Base-by-base conservation (phyloP, 2,797 vertebrate genomes). In the Sarcoramphus papa region DNA sequence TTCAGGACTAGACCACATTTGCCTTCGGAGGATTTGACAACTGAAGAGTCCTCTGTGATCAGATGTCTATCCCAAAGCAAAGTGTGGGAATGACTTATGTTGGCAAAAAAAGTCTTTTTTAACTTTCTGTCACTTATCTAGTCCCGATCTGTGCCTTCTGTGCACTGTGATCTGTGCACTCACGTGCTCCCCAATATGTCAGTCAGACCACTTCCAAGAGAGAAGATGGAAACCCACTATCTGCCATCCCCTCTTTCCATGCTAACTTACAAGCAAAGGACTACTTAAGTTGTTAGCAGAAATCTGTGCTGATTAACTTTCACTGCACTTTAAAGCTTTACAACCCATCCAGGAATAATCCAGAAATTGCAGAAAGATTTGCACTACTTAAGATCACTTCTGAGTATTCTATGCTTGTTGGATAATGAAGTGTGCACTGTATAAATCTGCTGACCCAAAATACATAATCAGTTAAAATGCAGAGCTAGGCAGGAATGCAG, bases 391-490 rank as follows among this genome's bases (percentile, higher is more conserved):
- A 81, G 33, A 69, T 69, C 31, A 68, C 40, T 67, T 90, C 41
- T 90, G 75, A 88, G 22, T 62, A 57, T 56, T 77, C 30, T 65
- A 18, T 65, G 31, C 40, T 91, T 92, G 74, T 64, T 89, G 75
- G 70, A 54, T 88, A 95, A 97, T 93, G 93, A 96, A 91, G 94
- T 87, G 89, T 81, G 86, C 91, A 87, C 88, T 63, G 35, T 72
- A 87, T 68, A 92, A 93, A 95, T 92, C 73, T 93, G 67, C 83
- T 90, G 92, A 95, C 82, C 72, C 72, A 74, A 95, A 95, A 92
- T n/a, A 94, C 33, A 65, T 45, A 74, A 91, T 83, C 82, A 90
- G 85, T 83, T 86, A 83, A 82, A 97, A 94, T 54, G 85, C 91
- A 87, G 77, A 82, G 53, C 64, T 74, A 76, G 35, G 89, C 93